Evolutionary conservation across 2,113 vertebrate species (phyloP), one percentile per base, ranked within the genome.

Genomic region (Peromyscus maniculatus): DNA sequence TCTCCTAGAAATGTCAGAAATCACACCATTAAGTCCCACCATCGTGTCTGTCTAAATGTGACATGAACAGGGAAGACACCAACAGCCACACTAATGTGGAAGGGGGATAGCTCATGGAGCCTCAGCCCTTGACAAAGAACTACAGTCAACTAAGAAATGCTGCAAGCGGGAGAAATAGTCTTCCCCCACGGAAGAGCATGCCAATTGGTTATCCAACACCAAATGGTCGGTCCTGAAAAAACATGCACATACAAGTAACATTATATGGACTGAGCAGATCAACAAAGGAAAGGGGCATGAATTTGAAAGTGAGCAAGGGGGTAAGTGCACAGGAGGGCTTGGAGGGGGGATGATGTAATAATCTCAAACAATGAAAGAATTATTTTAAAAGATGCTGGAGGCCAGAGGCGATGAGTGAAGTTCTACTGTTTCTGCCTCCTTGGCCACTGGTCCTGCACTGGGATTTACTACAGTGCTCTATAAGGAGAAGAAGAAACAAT

Each of bases 401-500:
- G 31, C 8, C 0, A 77, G 75, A 80, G 52, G 33, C 21, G 52
- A 62, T 1, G 15, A 59, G n/a, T 0, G 5, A 79, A 10, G 12
- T 55, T 77, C 52, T 26, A 57, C 7, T 79, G 64, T 66, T 72
- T 89, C 66, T 86, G 36, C 62, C 64, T 94, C 74, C 59, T 77
- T 75, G 72, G 83, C 31, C 74, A 36, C 46, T 80, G 57, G 33
- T n/a, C 36, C 57, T 87, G 89, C 28, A 2, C 88, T 86, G 28
- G 62, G 52, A 67, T 36, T 72, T 66, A 82, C 6, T 28, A 69
- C 28, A 74, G 39, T 10, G 39, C 75, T 46, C 36, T 72, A 78
- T 55, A 43, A 24, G 64, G 77, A 94, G 43, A 77, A 78, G 67
- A 92, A 88, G 69, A 90, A 93, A n/a, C 72, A 94, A 88, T 67